A percentile compares a stretch with the other conserved stretches of the same genome.
phyloP scores from a whole-genome alignment of 2,797 vertebrate genomes.

The Erethizon dorsatum region DNA sequence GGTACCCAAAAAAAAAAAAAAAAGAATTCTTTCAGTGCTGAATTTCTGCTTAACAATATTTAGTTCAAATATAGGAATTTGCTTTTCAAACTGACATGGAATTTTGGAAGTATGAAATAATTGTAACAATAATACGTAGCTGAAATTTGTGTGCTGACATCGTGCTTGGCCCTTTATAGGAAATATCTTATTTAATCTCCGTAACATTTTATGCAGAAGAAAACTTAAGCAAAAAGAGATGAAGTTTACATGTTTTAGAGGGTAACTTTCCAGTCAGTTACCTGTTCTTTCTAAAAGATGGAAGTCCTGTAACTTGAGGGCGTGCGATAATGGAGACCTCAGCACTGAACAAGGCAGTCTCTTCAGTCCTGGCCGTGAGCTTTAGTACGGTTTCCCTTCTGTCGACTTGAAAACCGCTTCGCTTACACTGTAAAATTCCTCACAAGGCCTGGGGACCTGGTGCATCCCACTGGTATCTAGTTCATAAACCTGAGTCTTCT shows the following conservation, averaged over 20 bases:
- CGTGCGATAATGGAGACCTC: conserved; percentile 1
- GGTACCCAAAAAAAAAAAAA: too few species aligned
- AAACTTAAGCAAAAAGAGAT: conserved; percentile 7
- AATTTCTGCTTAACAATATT: not conserved
- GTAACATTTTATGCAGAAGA: conserved; percentile 23
- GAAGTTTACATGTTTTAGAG: conserved; percentile 54
- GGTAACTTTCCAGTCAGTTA: not conserved
- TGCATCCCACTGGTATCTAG: not conserved
- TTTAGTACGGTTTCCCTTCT: not conserved
- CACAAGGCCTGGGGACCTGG: not conserved
- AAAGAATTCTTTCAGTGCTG: conserved; percentile 14
- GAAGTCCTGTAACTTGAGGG: not conserved
- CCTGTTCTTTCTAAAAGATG: not conserved
- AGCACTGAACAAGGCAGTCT: not conserved
- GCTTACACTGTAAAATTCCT: not conserved
- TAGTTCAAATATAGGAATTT: conserved; percentile 54
- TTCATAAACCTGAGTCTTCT: conserved; percentile 3
- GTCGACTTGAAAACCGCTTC: not conserved
- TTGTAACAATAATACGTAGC: not conserved
- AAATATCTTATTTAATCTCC: conserved; percentile 26
- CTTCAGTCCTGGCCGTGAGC: not conserved
- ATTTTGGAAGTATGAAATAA: not conserved
- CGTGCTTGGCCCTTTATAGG: not conserved
- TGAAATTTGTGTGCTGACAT: not conserved
- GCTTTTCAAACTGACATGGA: conserved; percentile 39